Base-by-base conservation (phyloP, 1,140 invertebrate genomes). In the Ips typographus region DNA sequence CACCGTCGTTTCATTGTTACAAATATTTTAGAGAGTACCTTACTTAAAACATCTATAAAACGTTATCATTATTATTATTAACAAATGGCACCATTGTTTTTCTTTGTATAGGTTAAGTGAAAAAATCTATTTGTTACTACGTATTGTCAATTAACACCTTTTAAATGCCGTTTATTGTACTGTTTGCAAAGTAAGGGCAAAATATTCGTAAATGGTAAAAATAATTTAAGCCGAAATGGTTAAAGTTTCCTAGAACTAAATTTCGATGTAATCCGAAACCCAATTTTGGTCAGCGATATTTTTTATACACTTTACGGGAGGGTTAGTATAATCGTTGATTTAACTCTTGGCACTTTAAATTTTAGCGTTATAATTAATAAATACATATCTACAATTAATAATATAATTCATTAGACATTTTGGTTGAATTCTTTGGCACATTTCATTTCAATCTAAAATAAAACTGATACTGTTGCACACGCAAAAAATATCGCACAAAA, bases 41-140 rank as follows among this genome's bases (percentile, higher is more conserved):
- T 70, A 70, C 57, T 68, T 65, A 77, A 77, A 78, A 79, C 77
- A 75, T 76, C 73, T 77, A 78, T 75, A 78, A 78, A 60, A 40
- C 37, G 41, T 76, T 76, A 69, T 77, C 75, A 77, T 71, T 77
- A 74, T 76, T 76, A 69, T 77, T 76, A 77, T 71, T 77, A 74
- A 79, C 73, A 74, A 75, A 74, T 78, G 77, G 78, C 79, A 80
- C 79, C 79, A 80, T 78, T 76, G 78, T 8, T 38, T 76, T 79
- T 79, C 79, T 79, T 80, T 79, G 78, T 79, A 80, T 79, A 77
- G 77, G 75, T 77, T 22, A 76, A 75, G 75, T 77, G 71, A 74
- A 76, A 75, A 75, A 76, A 74, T 74, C 74, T 78, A 78, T 75
- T 71, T 79, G 77, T 70, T 22, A 77, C 77, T 79, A 79, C 72